A percentile compares a stretch with the other conserved stretches of the same genome.
phyloP scores from a whole-genome alignment of 2,113 vertebrate species.

The Pseudorectes ferrugineus region DNA sequence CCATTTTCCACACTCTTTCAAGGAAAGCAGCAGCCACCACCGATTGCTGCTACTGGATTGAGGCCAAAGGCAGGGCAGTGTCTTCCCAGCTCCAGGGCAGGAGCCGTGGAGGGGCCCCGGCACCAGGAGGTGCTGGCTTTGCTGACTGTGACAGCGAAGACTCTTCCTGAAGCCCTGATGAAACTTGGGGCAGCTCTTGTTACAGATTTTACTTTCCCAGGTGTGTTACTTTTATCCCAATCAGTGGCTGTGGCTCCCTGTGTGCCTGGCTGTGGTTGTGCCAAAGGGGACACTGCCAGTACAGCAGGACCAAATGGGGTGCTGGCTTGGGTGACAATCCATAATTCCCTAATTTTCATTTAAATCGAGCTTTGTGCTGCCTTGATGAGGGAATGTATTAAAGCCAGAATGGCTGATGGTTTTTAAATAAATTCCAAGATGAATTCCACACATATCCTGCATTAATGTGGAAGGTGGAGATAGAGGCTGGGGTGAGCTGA shows the following conservation, averaged over 20 bases:
- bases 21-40: not conserved
- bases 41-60: not conserved
- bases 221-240: not conserved
- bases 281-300: not conserved
- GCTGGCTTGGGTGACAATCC: not conserved
- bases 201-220: not conserved
- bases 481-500: conserved; percentile 19
- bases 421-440: conserved; percentile 35
- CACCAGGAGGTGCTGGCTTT: not conserved
- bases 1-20: not conserved
- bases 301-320: not conserved
- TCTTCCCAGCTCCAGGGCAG: not conserved
- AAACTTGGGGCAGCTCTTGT: not conserved
- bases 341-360: conserved; percentile 10
- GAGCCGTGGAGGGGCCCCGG: not conserved
- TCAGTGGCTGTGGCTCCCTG: not conserved
- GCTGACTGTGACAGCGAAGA: rapidly evolving
- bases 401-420: not conserved
- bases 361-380: conserved; percentile 35
- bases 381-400: not conserved
- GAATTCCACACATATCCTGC: not conserved
- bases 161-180: not conserved
- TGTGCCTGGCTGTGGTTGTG: not conserved
- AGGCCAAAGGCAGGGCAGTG: not conserved
- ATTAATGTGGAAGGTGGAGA: conserved; percentile 45